Evolutionary conservation across 2,113 vertebrate genomes (phyloP).

Genomic region (Stegostoma tigrinum): DNA sequence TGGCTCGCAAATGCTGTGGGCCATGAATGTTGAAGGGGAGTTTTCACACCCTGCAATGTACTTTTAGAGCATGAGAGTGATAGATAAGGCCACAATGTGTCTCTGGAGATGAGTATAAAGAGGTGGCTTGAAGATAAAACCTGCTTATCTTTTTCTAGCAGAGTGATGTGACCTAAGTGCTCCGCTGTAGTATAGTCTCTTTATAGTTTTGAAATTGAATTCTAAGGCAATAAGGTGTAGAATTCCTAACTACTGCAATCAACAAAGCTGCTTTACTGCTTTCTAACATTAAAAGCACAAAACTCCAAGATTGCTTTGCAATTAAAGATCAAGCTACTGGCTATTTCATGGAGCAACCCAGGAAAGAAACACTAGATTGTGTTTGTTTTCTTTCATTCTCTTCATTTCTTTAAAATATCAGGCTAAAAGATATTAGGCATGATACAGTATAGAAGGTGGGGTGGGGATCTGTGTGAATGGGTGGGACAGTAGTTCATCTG

Average conservation of each 20-base stretch:
- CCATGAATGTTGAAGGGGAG: neutral
- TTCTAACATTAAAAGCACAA: neutral
- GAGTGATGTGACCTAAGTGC: neutral
- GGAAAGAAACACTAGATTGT: neutral
- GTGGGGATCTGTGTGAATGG: neutral
- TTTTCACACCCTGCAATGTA: neutral
- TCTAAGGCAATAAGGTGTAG: neutral
- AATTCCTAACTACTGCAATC: neutral
- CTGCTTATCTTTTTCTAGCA: neutral
- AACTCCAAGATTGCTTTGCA: neutral
- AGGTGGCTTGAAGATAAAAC: neutral
- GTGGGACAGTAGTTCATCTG: neutral
- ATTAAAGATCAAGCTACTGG: neutral
- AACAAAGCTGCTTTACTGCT: neutral
- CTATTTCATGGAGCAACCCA: neutral
- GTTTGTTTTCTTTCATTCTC: neutral
- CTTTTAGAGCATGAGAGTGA: neutral
- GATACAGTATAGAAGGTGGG: neutral
- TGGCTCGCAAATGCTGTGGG: neutral
- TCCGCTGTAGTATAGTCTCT: neutral
- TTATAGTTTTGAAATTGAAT: neutral
- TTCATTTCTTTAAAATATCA: neutral
- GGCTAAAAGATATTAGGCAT: neutral
- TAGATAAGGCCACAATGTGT: neutral
- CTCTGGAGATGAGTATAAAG: neutral